Conservation (phyloP, 1,140 invertebrate genomes). For the Drosophila lacteicornis region DNA sequence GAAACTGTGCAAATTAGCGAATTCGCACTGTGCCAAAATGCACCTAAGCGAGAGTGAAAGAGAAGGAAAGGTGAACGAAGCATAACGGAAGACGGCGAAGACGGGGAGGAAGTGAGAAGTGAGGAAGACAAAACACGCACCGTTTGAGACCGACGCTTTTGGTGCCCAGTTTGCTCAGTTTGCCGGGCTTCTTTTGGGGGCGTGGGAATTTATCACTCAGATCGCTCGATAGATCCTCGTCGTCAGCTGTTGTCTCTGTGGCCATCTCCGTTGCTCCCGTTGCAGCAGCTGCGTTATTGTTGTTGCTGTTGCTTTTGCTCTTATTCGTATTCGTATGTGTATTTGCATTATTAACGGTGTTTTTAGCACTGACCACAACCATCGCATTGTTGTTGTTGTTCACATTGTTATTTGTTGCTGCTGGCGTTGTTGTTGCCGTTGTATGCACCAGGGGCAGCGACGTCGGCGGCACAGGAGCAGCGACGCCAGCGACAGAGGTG, state of each 20-base stretch:
- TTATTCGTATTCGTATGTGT: slow-evolving; percentile 12
- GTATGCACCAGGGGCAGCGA: slow-evolving; percentile 70
- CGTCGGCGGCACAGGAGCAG: slow-evolving; percentile 56
- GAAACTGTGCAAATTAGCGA: not conserved
- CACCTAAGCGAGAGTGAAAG: not conserved
- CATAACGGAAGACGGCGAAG: not conserved
- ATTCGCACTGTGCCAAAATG: slow-evolving; percentile 1
- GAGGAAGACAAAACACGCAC: slow-evolving; percentile 30
- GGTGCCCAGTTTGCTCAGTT: slow-evolving; percentile 73
- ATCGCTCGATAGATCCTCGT: slow-evolving; percentile 69
- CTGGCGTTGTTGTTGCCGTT: slow-evolving; percentile 38
- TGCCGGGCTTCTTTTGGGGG: slow-evolving; percentile 73
- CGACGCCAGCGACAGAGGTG: slow-evolving; percentile 2
- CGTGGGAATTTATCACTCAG: slow-evolving; percentile 74
- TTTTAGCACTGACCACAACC: slow-evolving; percentile 33
- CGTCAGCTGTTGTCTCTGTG: slow-evolving; percentile 44
- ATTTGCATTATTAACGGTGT: slow-evolving; percentile 37
- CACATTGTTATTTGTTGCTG: slow-evolving; percentile 58
- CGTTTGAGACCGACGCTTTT: slow-evolving; percentile 78
- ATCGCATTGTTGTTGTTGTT: slow-evolving; percentile 47
- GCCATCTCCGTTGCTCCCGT: slow-evolving; percentile 37
- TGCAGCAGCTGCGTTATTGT: slow-evolving; percentile 39
- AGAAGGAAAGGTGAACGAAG: not conserved
- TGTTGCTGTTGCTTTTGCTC: slow-evolving; percentile 29
- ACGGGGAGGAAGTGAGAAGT: not conserved